Base-by-base conservation (phyloP, 2,797 vertebrate species). In the Simalia tracyae region DNA sequence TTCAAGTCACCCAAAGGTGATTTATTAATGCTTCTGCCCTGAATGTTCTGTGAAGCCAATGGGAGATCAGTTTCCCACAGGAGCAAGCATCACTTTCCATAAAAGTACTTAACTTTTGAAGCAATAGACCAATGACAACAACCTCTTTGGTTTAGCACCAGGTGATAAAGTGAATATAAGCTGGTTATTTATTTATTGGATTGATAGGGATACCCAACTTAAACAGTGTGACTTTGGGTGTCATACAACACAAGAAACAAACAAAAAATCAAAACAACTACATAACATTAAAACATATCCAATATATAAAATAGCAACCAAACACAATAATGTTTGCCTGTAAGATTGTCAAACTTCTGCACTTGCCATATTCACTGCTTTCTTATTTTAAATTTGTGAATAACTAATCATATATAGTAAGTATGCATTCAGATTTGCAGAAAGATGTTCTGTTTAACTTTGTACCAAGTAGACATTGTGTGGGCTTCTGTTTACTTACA, bases 1-100 rank as follows among this genome's bases (percentile, higher is more conserved):
- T 98, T 99, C 68, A 99, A 99, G 96, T 99, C 99, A 0, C 99
- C 99, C 24, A 99, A 99, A 99, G 99, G 99, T 99, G 93, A 19
- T 28, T 59, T 50, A 2, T 1, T 1, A 84, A 26, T 9, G 8
- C 31, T 91, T 81, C 31, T 88, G 11, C 26, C 31, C 46, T 85
- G 61, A 72, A 64, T 66, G 26, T 14, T 92, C 12, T 31, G 1
- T 57, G 61, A 86, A 46, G 2, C 54, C 86, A 60, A 60, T 24
- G 0, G 31, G 36, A 86, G 11, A 68, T 86, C 36, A 42, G 15
- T 31, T 31, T 57, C 15, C 42, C 61, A 12, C 11, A 42, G 50
- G 26, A 57, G 50, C 26, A 46, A 68, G 63, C 31, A 59, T 46
- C 11, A 24, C 59, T 54, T 14, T 64, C 22, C 42, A 22, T 81